Percentiles rank a stretch among this genome's conserved stretches.
These are phyloP conservation scores for Hetaerina americana DNA, from an alignment of 1,140 invertebrate genomes.

Conservation along the genomic window DNA sequence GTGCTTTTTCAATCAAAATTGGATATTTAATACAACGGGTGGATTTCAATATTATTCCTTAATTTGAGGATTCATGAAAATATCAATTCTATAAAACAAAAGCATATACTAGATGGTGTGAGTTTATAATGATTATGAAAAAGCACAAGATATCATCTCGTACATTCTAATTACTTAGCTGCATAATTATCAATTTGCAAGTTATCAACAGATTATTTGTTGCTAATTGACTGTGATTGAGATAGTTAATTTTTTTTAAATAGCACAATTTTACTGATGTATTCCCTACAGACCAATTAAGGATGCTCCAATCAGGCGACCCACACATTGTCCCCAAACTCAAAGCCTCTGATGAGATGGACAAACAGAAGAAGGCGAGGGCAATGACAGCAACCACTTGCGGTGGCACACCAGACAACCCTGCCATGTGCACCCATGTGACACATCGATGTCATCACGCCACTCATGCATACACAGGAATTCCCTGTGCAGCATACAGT, in stretches of 20 bases:
- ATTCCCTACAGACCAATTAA: conserved; percentile 45
- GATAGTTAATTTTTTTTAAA: no score
- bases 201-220: no score
- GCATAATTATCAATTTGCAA: no score
- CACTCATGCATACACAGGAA: conserved; percentile 77
- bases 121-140: no score
- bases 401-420: conserved; percentile 33
- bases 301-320: conserved; percentile 54
- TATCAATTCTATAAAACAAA: neutral
- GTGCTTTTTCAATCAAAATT: neutral
- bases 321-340: conserved; percentile 39
- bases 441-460: conserved; percentile 80
- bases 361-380: conserved; percentile 32
- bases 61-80: no score
- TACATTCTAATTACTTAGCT: no score
- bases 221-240: no score
- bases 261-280: no score
- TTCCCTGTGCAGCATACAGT: conserved; percentile 73
- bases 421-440: conserved; percentile 60
- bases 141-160: no score
- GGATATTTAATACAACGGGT: neutral
- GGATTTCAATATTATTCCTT: neutral
- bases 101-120: no score
- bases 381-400: conserved; percentile 21
- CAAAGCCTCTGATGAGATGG: conserved; percentile 35